phyloP scores from a whole-genome alignment of 2,797 vertebrate species.

The Rhabdomys pumilio region DNA sequence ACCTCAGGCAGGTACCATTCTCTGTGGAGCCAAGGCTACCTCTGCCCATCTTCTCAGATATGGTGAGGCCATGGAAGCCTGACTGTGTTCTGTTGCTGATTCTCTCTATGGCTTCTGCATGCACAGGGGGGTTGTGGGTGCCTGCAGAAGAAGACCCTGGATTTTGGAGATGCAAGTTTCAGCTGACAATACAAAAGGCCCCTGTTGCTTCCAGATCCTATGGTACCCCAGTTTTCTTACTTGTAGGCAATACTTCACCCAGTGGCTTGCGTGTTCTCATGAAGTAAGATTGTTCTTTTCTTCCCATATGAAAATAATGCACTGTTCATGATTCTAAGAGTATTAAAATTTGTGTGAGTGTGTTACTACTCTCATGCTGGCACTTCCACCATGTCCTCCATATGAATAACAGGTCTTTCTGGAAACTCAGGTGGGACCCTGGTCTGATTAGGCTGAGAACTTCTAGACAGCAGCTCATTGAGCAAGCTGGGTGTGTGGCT shows the following conservation, averaged over 20 bases:
- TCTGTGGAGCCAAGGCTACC: background rate
- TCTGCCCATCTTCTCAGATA: background rate
- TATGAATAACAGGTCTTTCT: background rate
- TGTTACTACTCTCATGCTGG: background rate
- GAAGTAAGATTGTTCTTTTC: conserved; percentile 25
- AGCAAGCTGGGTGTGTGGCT: background rate
- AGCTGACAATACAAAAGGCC: background rate
- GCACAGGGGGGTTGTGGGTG: no score
- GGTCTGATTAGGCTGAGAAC: conserved; percentile 20
- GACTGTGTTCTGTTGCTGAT: background rate
- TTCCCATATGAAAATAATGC: conserved; percentile 27
- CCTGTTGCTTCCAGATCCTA: background rate
- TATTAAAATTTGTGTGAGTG: background rate
- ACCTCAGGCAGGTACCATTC: background rate
- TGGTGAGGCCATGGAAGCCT: background rate
- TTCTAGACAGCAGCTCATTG: background rate
- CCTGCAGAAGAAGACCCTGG: background rate
- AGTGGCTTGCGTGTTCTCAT: background rate
- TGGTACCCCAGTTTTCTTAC: conserved; percentile 8
- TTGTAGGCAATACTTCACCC: background rate
- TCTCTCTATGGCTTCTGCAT: background rate
- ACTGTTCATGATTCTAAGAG: background rate
- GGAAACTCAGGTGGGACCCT: background rate
- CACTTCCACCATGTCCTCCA: background rate
- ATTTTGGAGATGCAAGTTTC: background rate